These are phyloP conservation scores for Rhamphomyia laevipes DNA, from an alignment of 2,888 invertebrate species.

Conservation along the genomic window DNA sequence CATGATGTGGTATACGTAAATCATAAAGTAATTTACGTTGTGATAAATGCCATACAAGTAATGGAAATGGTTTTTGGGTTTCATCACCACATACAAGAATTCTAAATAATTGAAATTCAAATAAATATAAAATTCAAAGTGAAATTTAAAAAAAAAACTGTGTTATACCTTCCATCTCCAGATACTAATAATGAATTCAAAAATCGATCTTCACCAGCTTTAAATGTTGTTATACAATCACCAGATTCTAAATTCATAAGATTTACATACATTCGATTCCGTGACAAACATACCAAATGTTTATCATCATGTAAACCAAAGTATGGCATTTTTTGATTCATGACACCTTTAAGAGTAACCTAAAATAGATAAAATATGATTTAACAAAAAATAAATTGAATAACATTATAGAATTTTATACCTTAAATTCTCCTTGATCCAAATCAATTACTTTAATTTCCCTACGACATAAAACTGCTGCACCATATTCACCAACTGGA, in stretches of 20 bases:
- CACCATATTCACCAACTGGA: constrained; percentile 62
- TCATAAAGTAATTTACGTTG: constrained; percentile 77
- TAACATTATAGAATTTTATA: constrained; percentile 11
- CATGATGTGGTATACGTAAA: constrained; percentile 77
- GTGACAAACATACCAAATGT: constrained; percentile 65
- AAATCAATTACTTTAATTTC: constrained; percentile 72
- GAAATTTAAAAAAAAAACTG: too few species aligned
- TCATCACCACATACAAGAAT: constrained; percentile 83
- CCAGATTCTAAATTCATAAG: constrained; percentile 73
- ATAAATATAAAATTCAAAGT: background rate
- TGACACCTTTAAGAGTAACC: constrained; percentile 69
- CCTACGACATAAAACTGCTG: constrained; percentile 68
- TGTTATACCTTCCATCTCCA: constrained; percentile 66
- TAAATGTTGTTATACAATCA: constrained; percentile 58
- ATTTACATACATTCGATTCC: constrained; percentile 84
- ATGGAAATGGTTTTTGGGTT: constrained; percentile 82
- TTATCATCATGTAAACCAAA: constrained; percentile 71
- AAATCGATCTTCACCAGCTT: constrained; percentile 82
- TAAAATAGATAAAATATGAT: constrained; percentile 31
- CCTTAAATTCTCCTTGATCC: constrained; percentile 50
- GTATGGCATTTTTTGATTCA: constrained; percentile 89
- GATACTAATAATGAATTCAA: constrained; percentile 78
- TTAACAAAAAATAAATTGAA: background rate
- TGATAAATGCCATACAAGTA: constrained; percentile 79
- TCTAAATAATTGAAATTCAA: constrained; percentile 35